Evolutionary conservation across 35 echinoderm and acorn worm species (phyloP).

Genomic region (Apostichopus californicus): DNA sequence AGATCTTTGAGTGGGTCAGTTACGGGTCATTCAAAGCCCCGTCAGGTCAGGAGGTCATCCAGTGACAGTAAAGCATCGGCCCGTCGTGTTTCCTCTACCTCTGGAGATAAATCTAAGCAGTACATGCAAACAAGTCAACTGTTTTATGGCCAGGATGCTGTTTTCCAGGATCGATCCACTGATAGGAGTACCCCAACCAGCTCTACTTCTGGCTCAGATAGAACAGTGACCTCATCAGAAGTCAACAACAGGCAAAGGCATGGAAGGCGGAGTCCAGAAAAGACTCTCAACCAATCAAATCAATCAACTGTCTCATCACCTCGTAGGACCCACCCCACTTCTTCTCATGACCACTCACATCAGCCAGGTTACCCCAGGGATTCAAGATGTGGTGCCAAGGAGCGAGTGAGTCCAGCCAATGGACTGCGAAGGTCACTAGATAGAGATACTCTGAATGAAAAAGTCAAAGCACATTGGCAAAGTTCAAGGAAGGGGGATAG

Average conservation of each 20-base stretch:
- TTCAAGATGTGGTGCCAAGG: slow-evolving; percentile 26
- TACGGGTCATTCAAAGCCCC: slow-evolving; percentile 19
- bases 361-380: slow-evolving; percentile 16
- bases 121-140: slow-evolving; percentile 42
- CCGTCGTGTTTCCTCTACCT: slow-evolving; percentile 48
- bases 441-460: slow-evolving; percentile 32
- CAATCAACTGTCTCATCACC: not conserved
- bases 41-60: slow-evolving; percentile 66
- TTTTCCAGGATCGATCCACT: slow-evolving; percentile 30
- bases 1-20: slow-evolving; percentile 15
- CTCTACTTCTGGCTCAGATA: slow-evolving; percentile 30
- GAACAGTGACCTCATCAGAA: slow-evolving; percentile 33
- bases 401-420: slow-evolving; percentile 26
- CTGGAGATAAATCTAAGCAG: slow-evolving; percentile 24
- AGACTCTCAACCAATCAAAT: not conserved
- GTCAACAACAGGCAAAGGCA: slow-evolving; percentile 12
- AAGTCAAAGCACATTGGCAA: slow-evolving; percentile 67
- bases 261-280: slow-evolving; percentile 30
- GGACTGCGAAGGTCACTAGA: slow-evolving; percentile 54
- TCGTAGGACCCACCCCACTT: not conserved
- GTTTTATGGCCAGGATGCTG: slow-evolving; percentile 38
- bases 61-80: slow-evolving; percentile 69
- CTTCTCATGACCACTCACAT: slow-evolving; percentile 5
- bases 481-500: slow-evolving; percentile 31
- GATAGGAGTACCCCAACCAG: slow-evolving; percentile 45